Evolutionary conservation across 2,113 vertebrate species (phyloP).

Genomic region (Otolemur garnettii): DNA sequence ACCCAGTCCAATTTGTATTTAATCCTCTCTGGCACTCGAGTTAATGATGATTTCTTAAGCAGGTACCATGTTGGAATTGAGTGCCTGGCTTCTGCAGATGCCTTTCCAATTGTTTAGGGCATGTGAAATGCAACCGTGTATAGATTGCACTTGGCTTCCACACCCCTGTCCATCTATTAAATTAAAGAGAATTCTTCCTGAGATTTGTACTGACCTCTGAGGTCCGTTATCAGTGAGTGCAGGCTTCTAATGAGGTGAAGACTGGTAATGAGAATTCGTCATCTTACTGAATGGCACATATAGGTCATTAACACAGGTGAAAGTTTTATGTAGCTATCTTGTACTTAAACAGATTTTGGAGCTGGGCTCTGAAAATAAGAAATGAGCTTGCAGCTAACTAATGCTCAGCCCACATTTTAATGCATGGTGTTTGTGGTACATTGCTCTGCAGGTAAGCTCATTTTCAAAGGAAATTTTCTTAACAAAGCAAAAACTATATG

Average conservation of each 20-base stretch:
- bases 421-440: not conserved
- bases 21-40: not conserved
- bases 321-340: conserved; percentile 65
- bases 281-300: not conserved
- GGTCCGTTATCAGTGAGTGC: conserved; percentile 59
- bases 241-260: conserved; percentile 68
- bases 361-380: conserved; percentile 27
- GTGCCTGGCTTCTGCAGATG: conserved; percentile 23
- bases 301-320: conserved; percentile 73
- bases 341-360: conserved; percentile 40
- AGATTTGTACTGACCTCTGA: conserved; percentile 60
- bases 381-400: not conserved
- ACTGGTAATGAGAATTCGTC: conserved; percentile 43
- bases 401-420: not conserved
- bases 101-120: not conserved
- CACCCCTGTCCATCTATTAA: conserved; percentile 19
- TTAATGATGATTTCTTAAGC: not conserved
- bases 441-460: conserved; percentile 52
- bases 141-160: not conserved
- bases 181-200: conserved; percentile 50
- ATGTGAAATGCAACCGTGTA: not conserved
- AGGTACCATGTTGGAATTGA: conserved; percentile 15
- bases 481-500: conserved; percentile 30
- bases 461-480: conserved; percentile 78
- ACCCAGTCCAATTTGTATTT: conserved; percentile 13